Base-by-base conservation (phyloP, 2,113 vertebrate species). In the Pangasianodon hypophthalmus region DNA sequence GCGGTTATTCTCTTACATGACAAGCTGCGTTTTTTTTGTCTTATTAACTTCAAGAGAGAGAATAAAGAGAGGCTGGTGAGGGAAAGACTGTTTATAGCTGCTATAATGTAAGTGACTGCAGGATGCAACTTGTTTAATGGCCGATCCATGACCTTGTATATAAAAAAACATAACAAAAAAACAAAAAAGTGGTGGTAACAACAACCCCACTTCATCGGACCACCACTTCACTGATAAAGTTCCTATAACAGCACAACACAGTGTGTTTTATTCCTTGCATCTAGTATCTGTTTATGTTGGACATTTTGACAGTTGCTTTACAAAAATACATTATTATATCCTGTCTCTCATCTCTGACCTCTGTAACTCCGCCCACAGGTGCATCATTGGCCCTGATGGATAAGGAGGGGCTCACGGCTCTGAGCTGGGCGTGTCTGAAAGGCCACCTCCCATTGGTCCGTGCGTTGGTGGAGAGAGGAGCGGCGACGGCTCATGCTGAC, bases 341-440 rank as follows among this genome's bases (percentile, higher is more conserved):
- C 71, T 44, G 32, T 29, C 44, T 41, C 14, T 56, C 21, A 29
- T 37, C 48, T 16, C 77, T 85, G 3, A 85, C 18, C 29, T 54
- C 1, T 50, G 8, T 19, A 54, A 58, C 67, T 86, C 4, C 93
- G 0, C 89, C 75, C 73, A 19, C 90, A 99, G 98, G 98, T 89
- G 97, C 98, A 8, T 98, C 97, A 48, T 96, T 99, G n/a, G 93
- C 97, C 37, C 96, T 98, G 14, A 97, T 97, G 91, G 98, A 99
- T 95, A 97, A 97, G 90, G 98, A 99, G 88, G 98, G 98, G 0
- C 87, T 99, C 77, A 99, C 98, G 0, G 97, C 98, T 7, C 96
- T 99, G 62, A 99, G 98, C 95, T 99, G 98, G 98, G 98, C 98
- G 13, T 99, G 98, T 93, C 95, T 99, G 58, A 99, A 99, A 93